phyloP scores from a whole-genome alignment of 2,888 invertebrate genomes.

The Drosophila subquinaria region DNA sequence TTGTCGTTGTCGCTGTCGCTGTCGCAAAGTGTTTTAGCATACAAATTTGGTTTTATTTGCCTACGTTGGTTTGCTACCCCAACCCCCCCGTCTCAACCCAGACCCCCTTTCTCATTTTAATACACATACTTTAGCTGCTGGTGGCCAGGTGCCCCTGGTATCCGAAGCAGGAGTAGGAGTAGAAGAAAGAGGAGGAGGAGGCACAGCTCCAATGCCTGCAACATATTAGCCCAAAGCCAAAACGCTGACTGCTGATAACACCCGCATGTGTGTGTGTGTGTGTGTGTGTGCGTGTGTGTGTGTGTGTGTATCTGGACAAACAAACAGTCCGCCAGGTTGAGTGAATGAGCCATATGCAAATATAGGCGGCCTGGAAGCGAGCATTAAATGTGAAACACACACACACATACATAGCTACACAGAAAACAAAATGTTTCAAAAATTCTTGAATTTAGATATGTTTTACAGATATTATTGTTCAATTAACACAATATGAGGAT shows the following conservation, averaged over 20 bases:
- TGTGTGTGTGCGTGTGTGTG: slow-evolving; percentile 17
- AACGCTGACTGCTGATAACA: slow-evolving; percentile 74
- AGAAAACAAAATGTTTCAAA: too few relatives aligned
- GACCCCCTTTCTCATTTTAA: not conserved
- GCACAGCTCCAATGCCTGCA: slow-evolving; percentile 34
- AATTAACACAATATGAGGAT: too few relatives aligned
- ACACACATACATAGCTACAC: slow-evolving; percentile 17
- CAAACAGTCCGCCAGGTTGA: slow-evolving; percentile 74
- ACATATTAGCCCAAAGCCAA: slow-evolving; percentile 66
- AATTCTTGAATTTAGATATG: too few relatives aligned
- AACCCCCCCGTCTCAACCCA: too few relatives aligned
- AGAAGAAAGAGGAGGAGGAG: slow-evolving; percentile 1
- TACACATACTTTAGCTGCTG: slow-evolving; percentile 30
- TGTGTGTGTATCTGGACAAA: slow-evolving; percentile 73
- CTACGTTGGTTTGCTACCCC: slow-evolving; percentile 42
- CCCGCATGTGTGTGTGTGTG: slow-evolving; percentile 65
- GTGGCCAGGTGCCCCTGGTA: slow-evolving; percentile 54
- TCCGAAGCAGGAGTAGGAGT: not conserved
- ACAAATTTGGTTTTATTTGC: slow-evolving; percentile 79
- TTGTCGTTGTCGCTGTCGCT: slow-evolving; percentile 33
- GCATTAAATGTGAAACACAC: slow-evolving; percentile 61
- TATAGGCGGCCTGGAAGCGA: slow-evolving; percentile 72
- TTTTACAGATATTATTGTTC: too few relatives aligned
- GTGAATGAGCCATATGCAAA: slow-evolving; percentile 80
- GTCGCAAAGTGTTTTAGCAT: slow-evolving; percentile 79